phyloP scores from a whole-genome alignment of 2,113 vertebrate species.

The Leptosomus discolor region DNA sequence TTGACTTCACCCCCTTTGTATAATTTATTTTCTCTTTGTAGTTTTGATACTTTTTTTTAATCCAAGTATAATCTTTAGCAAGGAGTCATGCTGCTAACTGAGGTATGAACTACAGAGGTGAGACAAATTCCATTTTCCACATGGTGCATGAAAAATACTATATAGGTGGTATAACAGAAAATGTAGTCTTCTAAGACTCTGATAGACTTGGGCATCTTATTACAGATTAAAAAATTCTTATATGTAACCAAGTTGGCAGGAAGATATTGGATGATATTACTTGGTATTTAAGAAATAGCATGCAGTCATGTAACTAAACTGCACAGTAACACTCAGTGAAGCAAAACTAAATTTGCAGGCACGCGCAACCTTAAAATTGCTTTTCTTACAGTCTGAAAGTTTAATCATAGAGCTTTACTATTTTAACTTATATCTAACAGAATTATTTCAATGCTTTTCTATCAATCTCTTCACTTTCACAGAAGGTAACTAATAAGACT shows the following conservation, averaged over 20 bases:
- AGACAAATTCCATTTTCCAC: constrained; percentile 22
- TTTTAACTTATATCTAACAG: constrained; percentile 5
- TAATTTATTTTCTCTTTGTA: background rate
- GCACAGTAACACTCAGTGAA: background rate
- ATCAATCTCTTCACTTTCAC: background rate
- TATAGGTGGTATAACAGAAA: background rate
- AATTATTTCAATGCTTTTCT: background rate
- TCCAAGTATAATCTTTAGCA: background rate
- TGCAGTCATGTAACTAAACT: background rate
- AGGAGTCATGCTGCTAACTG: background rate
- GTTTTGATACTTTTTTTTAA: background rate
- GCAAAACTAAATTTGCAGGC: background rate
- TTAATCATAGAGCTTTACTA: background rate
- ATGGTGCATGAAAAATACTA: background rate
- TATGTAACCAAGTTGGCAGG: background rate
- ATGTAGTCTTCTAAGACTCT: background rate
- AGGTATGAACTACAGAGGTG: background rate
- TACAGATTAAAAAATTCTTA: background rate
- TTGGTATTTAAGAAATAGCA: constrained; percentile 3
- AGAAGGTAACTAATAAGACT: background rate
- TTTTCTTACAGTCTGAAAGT: background rate
- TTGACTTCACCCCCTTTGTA: background rate
- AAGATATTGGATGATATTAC: background rate
- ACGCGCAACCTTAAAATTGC: background rate
- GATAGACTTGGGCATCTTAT: background rate